Percentiles rank a stretch among this genome's conserved stretches.
Evolutionary conservation across 2,888 invertebrate species (phyloP).

Genomic region (Spialia ferax): DNA sequence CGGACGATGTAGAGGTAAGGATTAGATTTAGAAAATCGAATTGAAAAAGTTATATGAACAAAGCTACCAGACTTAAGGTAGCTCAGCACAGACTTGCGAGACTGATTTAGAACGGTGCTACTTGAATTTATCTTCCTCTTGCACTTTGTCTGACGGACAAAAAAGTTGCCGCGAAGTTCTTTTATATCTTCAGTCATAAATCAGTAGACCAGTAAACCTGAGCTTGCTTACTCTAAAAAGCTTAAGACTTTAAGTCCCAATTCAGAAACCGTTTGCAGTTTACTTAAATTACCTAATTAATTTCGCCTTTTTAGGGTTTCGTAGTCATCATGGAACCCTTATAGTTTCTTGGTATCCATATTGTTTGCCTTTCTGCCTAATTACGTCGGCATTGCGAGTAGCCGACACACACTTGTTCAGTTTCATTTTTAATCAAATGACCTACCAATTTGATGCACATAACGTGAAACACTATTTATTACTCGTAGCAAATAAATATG

Average conservation of each 20-base stretch:
- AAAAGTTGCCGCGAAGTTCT: background rate
- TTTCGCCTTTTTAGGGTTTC: background rate
- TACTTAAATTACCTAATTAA: background rate
- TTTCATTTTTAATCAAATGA: too few relatives aligned
- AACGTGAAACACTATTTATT: too few relatives aligned
- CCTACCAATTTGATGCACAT: too few relatives aligned
- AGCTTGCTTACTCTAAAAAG: background rate
- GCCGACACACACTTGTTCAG: too few relatives aligned
- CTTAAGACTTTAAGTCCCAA: background rate
- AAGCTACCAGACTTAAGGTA: background rate
- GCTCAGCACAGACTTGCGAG: background rate
- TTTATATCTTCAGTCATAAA: background rate
- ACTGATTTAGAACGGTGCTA: conserved; percentile 9
- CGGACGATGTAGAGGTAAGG: background rate
- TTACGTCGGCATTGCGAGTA: too few relatives aligned
- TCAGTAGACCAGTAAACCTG: conserved; percentile 1
- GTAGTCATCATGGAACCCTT: too few relatives aligned
- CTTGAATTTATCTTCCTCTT: conserved; percentile 22
- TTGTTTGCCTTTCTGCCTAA: too few relatives aligned
- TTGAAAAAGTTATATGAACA: background rate
- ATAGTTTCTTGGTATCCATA: too few relatives aligned
- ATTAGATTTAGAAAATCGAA: background rate
- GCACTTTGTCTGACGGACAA: conserved; percentile 13
- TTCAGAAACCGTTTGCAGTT: background rate
- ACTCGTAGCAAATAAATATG: too few relatives aligned